These are phyloP conservation scores for Hemicordylus capensis DNA, from an alignment of 2,113 vertebrate genomes.

Conservation along the genomic window DNA sequence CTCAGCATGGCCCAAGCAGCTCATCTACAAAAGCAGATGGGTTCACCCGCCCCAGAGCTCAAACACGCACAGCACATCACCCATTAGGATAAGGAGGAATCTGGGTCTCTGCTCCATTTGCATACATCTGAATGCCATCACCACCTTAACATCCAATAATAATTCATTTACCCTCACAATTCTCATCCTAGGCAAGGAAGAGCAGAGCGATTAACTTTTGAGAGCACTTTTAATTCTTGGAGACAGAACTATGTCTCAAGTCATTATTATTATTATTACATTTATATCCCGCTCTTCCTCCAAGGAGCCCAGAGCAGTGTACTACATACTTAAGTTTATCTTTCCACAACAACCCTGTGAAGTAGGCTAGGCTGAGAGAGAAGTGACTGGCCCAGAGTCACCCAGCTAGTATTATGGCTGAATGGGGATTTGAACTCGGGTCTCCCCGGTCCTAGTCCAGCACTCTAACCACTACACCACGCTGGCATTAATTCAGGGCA, in stretches of 20 bases:
- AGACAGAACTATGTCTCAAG: not conserved
- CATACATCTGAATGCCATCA: not conserved
- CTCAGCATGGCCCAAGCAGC: not conserved
- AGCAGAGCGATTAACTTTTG: not conserved
- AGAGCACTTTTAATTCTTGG: not conserved
- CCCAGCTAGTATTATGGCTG: no score
- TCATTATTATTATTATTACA: no score
- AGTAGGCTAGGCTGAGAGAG: no score
- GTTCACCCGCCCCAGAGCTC: not conserved
- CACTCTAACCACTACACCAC: no score
- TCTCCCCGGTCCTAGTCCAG: no score
- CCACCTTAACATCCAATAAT: not conserved
- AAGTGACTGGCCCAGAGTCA: no score
- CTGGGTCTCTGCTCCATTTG: not conserved
- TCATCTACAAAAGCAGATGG: conserved; percentile 4
- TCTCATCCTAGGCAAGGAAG: not conserved
- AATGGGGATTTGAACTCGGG: no score
- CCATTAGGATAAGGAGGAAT: not conserved
- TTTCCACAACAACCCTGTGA: no score
- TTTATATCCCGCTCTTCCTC: no score
- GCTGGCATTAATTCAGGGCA: not conserved
- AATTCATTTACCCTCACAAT: not conserved
- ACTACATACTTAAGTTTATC: no score
- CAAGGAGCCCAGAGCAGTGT: no score
- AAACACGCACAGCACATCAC: not conserved